Evolutionary conservation across 2,888 invertebrate genomes (phyloP), one percentile per base, ranked within the genome.

Genomic region (Laspeyria flexula): DNA sequence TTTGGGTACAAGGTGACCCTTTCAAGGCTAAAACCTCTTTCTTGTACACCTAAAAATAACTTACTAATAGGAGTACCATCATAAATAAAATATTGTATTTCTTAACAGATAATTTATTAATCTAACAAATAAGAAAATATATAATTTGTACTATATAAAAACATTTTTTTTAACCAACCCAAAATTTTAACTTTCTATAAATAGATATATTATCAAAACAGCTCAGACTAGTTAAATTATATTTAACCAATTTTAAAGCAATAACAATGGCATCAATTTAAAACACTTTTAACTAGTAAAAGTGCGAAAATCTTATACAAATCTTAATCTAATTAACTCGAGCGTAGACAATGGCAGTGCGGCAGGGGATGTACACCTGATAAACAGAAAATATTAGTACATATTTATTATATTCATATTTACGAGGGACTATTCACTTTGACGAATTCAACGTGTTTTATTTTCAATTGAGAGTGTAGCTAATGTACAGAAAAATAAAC

Each of bases 21-120:
- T 34, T 95, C 95, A 5, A 96, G 96, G 72, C 90, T 99, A 33
- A 93, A 95, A 68, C 98, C 98, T 13, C 90, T 94, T 33, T 94
- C 95, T 42, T 98, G 98, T 86, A 97, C 98, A 25, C 97, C 98
- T 43, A 98, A 99, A 88, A 98, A 99, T 92, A 96, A 97, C 88
- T 92, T 98, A 65, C 90, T 97, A 16, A 94, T 97, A 72, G 97
- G 97, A 55, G 76, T 88, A 37, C 83, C 86, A 57, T 58, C 72
- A 65, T 80, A 60, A 75, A 66, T 57, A 54, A 51, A 74, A 65
- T 60, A 51, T 48, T 27, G 35, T 44, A 45, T 27, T 43, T 65
- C 52, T 46, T 49, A 76, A 77, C 67, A 78, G 63, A 70, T 75
- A 65, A 70, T 73, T 71, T 71, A 70, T 70, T 71, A 31, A 42